A percentile compares a stretch with the other conserved stretches of the same genome.
phyloP scores from a whole-genome alignment of 2,797 vertebrate species.

The Clarias fuscus region DNA sequence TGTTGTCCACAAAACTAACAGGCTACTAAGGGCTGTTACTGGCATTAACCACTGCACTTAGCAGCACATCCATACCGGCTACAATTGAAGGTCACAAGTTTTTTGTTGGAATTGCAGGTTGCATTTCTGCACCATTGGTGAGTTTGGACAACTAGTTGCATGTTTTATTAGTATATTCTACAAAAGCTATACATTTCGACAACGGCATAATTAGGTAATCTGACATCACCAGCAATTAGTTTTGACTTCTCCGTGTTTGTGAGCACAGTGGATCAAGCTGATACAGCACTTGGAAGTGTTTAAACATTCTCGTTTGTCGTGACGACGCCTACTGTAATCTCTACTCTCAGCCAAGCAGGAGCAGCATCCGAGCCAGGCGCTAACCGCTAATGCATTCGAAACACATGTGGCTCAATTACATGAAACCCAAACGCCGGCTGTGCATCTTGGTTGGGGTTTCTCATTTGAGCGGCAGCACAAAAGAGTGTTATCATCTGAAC shows the following conservation, averaged over 20 bases:
- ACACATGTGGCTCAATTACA: constrained; percentile 88
- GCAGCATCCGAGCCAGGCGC: constrained; percentile 39
- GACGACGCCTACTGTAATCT: constrained; percentile 31
- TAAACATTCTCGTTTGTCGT: constrained; percentile 30
- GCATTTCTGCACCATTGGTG: neutral
- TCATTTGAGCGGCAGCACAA: constrained; percentile 84
- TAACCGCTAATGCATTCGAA: constrained; percentile 64
- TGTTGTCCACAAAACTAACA: constrained; percentile 16
- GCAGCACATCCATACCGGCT: neutral
- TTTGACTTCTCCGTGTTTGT: constrained; percentile 7
- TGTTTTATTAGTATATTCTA: neutral
- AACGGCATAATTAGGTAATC: constrained; percentile 7
- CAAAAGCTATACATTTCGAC: neutral
- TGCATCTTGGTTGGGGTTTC: constrained; percentile 82
- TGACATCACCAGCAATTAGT: neutral
- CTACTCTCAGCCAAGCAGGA: constrained; percentile 13
- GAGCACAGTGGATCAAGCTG: constrained; percentile 25
- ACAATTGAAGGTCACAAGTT: constrained; percentile 11
- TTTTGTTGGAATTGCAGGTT: neutral
- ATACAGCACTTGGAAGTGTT: constrained; percentile 17
- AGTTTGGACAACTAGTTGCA: neutral
- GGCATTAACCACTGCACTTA: constrained; percentile 4
- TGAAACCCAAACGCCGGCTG: constrained; percentile 79
- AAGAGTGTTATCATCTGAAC: constrained; percentile 77
- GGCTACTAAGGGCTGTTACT: constrained; percentile 8